A percentile compares a stretch with the other conserved stretches of the same genome.
These are phyloP conservation scores for Oreohelix idahoensis DNA, from an alignment of 1,140 invertebrate genomes.

Conservation along the genomic window DNA sequence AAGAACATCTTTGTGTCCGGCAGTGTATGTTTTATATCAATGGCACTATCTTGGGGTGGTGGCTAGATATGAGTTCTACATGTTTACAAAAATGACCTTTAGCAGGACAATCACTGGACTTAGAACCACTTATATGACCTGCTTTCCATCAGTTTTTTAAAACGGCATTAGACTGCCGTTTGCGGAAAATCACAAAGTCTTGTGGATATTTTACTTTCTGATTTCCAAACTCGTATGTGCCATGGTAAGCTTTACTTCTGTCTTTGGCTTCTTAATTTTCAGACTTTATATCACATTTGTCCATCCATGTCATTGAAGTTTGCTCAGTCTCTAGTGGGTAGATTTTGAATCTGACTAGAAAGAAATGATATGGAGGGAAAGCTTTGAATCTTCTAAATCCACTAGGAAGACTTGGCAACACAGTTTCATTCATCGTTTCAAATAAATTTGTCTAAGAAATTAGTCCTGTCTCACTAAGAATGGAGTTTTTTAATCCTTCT, in stretches of 20 bases:
- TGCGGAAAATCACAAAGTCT: background rate
- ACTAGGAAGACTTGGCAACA: background rate
- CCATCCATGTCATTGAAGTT: background rate
- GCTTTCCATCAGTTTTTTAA: background rate
- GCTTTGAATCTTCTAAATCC: background rate
- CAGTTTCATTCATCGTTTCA: constrained; percentile 13
- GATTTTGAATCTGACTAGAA: background rate
- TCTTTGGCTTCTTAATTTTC: background rate
- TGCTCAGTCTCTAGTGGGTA: background rate
- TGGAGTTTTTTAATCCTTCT: background rate
- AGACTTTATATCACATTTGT: background rate
- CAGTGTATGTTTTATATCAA: no score
- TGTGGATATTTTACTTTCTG: background rate
- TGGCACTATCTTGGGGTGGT: background rate
- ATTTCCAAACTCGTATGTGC: background rate
- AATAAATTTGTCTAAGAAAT: constrained; percentile 15
- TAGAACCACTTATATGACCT: background rate
- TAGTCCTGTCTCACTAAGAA: background rate
- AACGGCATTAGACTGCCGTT: background rate
- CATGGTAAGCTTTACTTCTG: background rate
- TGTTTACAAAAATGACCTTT: no score
- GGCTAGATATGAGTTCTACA: no score
- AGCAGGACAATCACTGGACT: no score
- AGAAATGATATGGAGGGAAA: background rate
- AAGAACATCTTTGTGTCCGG: background rate